These are phyloP conservation scores for Drosophila mojavensis DNA, from an alignment of 1,140 invertebrate genomes.

Conservation along the genomic window DNA sequence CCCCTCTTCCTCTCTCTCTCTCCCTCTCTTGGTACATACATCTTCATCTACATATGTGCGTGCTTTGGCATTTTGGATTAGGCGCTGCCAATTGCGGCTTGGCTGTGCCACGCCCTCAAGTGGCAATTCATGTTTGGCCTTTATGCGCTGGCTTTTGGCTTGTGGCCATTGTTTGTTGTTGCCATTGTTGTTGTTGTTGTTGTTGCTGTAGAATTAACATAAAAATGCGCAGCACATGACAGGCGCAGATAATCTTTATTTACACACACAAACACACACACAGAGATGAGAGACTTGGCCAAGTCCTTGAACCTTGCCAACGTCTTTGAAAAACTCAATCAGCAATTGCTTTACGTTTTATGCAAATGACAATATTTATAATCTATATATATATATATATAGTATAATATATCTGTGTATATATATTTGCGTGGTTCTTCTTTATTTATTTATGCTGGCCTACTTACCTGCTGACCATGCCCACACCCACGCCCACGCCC, in stretches of 20 bases:
- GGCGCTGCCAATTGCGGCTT: conserved; percentile 18
- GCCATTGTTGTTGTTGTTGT: conserved; percentile 7
- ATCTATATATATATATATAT: conserved; percentile 3
- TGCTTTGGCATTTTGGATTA: conserved; percentile 62
- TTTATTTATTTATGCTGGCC: conserved; percentile 71
- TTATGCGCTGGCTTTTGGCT: conserved; percentile 30
- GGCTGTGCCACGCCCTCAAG: conserved; percentile 25
- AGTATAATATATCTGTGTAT: neutral
- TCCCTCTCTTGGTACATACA: no score
- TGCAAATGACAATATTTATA: conserved; percentile 17
- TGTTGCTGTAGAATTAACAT: conserved; percentile 63
- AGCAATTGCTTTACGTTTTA: conserved; percentile 25
- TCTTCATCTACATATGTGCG: no score
- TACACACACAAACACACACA: conserved; percentile 35
- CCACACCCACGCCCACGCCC: conserved; percentile 1
- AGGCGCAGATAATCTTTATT: conserved; percentile 75
- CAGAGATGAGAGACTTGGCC: neutral
- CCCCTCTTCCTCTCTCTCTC: no score
- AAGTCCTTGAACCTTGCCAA: conserved; percentile 63
- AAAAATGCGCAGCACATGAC: conserved; percentile 70
- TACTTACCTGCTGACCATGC: conserved; percentile 58
- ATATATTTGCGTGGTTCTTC: neutral
- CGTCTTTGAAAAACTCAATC: conserved; percentile 28
- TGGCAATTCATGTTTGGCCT: conserved; percentile 54
- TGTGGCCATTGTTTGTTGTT: conserved; percentile 35